phyloP scores from a whole-genome alignment of 2,888 invertebrate species.

The Eupithecia exiguata region DNA sequence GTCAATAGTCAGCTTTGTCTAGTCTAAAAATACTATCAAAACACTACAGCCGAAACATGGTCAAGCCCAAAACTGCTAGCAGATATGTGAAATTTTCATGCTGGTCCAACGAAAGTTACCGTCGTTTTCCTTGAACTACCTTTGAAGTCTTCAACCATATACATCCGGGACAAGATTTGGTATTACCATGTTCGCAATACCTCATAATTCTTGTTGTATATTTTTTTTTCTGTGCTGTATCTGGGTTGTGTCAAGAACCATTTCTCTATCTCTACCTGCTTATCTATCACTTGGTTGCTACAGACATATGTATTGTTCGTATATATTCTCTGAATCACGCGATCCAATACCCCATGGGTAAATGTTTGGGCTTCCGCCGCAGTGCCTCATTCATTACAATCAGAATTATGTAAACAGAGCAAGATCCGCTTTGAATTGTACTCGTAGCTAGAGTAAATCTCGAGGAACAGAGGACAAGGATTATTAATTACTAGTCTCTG shows the following conservation, averaged over 20 bases:
- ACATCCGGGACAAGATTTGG: neutral
- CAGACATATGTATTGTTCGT: neutral
- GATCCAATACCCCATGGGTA: neutral
- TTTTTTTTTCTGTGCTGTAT: neutral
- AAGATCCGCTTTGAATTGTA: conserved; percentile 8
- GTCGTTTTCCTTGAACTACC: neutral
- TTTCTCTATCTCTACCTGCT: neutral
- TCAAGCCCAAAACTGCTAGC: neutral
- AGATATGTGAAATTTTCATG: neutral
- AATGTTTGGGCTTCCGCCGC: neutral
- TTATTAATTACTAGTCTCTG: neutral
- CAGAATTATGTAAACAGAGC: conserved; percentile 9
- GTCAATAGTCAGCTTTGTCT: too few relatives aligned
- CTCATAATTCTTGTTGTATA: neutral
- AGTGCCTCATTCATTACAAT: neutral
- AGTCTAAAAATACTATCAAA: neutral
- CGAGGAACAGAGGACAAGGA: neutral
- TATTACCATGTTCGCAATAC: too few relatives aligned
- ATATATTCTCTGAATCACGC: neutral
- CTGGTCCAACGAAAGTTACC: neutral
- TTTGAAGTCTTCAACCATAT: neutral
- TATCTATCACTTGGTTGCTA: neutral
- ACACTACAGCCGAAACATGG: too few relatives aligned
- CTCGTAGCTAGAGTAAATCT: neutral
- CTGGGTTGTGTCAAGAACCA: neutral